A percentile compares a stretch with the other conserved stretches of the same genome.
These are phyloP conservation scores for Drosophila cyrtoloma DNA, from an alignment of 2,888 invertebrate species.

Conservation along the genomic window DNA sequence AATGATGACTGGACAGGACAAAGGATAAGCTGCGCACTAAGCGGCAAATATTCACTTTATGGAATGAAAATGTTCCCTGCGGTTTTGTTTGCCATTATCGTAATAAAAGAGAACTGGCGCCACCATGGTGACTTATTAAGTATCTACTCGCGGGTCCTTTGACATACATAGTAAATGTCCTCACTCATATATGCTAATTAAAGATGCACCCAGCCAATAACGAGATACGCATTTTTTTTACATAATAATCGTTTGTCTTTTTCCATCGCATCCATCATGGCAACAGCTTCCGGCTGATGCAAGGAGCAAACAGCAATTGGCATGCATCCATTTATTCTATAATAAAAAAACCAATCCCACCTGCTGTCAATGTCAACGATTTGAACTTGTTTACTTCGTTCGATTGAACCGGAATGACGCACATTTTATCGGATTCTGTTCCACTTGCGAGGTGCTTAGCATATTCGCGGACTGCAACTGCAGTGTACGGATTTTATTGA, in stretches of 20 bases:
- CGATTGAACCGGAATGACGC: conserved; percentile 31
- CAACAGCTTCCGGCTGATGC: conserved; percentile 22
- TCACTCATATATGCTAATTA: conserved; percentile 56
- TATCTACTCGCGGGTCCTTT: conserved; percentile 40
- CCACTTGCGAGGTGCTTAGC: background rate
- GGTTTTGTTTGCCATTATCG: background rate
- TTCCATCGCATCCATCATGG: conserved; percentile 44
- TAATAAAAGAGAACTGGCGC: conserved; percentile 5
- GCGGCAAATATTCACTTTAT: conserved; percentile 16
- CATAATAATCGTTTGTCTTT: conserved; percentile 2
- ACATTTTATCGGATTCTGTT: conserved; percentile 5
- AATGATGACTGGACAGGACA: conserved; percentile 40
- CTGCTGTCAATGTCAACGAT: conserved; percentile 3
- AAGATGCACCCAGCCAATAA: conserved; percentile 34
- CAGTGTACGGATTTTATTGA: background rate
- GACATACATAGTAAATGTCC: conserved; percentile 36
- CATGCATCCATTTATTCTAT: background rate
- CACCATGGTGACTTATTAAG: conserved; percentile 65
- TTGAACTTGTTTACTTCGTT: conserved; percentile 42
- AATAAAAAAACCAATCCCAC: conserved; percentile 9
- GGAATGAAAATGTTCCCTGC: conserved; percentile 47
- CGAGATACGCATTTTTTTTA: conserved; percentile 11
- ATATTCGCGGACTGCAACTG: background rate
- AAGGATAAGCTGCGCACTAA: conserved; percentile 29
- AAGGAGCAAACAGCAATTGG: background rate